Base-by-base conservation (phyloP, 1,140 invertebrate species). In the Drosophila guanche region DNA sequence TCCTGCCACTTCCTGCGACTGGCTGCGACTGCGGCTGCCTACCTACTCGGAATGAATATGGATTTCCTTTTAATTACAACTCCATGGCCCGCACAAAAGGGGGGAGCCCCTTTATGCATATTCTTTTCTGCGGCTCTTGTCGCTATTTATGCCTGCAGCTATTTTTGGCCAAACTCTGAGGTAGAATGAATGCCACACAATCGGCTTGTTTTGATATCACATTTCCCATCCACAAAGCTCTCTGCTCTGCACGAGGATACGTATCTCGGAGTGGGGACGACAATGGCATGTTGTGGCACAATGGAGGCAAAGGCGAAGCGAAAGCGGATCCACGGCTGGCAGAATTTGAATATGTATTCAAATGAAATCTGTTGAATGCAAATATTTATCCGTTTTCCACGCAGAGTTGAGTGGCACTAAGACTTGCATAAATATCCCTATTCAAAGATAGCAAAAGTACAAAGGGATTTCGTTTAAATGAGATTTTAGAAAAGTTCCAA, bases 61-160 rank as follows among this genome's bases (percentile, higher is more conserved):
- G 83, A 86, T 86, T 88, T 88, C 63, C 81, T 88, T 86, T 86
- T 86, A 86, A 88, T 86, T 86, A 86, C 73, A 74, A 58, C 71
- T 74, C 48, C 52, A 37, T 58, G 59, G 53, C 47, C 51, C 42
- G 23, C 29, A 50, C 46, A 51, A 43, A 41, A 12, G 50, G n/a
- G n/a, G n/a, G n/a, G n/a, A n/a, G n/a, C 33, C 33, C 33, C 33
- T 12, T 4, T 12, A 4, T 10, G 6, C 1, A 8, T 52, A 54
- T 74, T 74, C 40, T 25, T 42, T 75, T 29, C 25, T 67, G 54
- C 45, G 60, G 25, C 60, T 66, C 27, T 37, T 20, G 16, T 20
- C 16, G 70, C 54, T 74, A 74, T 58, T 74, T 74, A 47, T 66
- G 54, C 70, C 41, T 25, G 43, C 37, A 66, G 71, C 71, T 74